Conservation (phyloP, 1,140 invertebrate species). For the Rhysida immarginata region DNA sequence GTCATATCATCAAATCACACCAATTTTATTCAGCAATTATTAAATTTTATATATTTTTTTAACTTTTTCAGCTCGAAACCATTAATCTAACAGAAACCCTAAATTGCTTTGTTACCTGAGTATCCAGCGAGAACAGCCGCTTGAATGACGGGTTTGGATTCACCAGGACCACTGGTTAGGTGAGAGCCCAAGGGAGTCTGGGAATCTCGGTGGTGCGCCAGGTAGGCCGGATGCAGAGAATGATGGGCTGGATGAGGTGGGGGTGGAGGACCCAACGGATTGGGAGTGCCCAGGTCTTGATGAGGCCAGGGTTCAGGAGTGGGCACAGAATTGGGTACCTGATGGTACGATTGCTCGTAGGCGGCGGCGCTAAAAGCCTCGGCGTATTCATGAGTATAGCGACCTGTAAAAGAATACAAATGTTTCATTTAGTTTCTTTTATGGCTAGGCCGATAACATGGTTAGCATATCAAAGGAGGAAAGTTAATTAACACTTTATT, state of each 20-base stretch:
- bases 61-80: too few relatives aligned
- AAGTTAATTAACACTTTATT: too few relatives aligned
- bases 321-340: slow-evolving; percentile 49
- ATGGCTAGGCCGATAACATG: too few relatives aligned
- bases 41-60: too few relatives aligned
- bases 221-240: slow-evolving; percentile 37
- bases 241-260: slow-evolving; percentile 24
- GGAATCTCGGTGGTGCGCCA: slow-evolving; percentile 25
- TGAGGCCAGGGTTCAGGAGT: slow-evolving; percentile 28
- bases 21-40: too few relatives aligned
- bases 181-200: slow-evolving; percentile 7
- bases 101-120: slow-evolving; percentile 41
- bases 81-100: too few relatives aligned
- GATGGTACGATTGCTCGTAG: slow-evolving; percentile 59
- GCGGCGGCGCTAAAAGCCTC: slow-evolving; percentile 42
- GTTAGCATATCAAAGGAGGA: too few relatives aligned
- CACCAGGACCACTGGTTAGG: slow-evolving; percentile 27
- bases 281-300: slow-evolving; percentile 21
- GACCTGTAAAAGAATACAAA: slow-evolving; percentile 38
- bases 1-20: too few relatives aligned
- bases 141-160: slow-evolving; percentile 56
- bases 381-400: slow-evolving; percentile 41
- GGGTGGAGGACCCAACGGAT: slow-evolving; percentile 18
- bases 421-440: too few relatives aligned
- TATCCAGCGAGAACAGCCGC: slow-evolving; percentile 54